Percentiles rank a stretch among this genome's conserved stretches.
phyloP scores from a whole-genome alignment of 1,140 invertebrate genomes.

The Littorina saxatilis region DNA sequence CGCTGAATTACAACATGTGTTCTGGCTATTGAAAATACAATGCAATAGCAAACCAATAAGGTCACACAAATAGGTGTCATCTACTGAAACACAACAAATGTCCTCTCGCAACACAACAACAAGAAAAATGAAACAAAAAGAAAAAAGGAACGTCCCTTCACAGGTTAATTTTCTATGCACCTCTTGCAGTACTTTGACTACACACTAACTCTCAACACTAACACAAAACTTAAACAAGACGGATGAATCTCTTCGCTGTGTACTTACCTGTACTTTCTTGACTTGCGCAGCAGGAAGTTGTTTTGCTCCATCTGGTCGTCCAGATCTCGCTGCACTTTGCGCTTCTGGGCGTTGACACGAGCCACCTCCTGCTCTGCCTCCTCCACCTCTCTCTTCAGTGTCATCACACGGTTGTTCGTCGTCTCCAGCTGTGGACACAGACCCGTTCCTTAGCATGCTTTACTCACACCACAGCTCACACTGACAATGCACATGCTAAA shows the following conservation, averaged over 20 bases:
- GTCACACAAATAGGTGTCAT: too few relatives aligned
- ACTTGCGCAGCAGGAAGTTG: constrained; percentile 69
- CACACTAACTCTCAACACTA: background rate
- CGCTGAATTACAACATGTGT: too few relatives aligned
- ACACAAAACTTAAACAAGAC: too few relatives aligned
- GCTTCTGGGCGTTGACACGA: constrained; percentile 92
- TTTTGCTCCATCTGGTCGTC: constrained; percentile 83
- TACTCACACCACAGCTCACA: too few relatives aligned
- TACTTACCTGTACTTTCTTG: constrained; percentile 69
- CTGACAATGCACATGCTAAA: too few relatives aligned
- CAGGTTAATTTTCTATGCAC: background rate
- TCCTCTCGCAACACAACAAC: too few relatives aligned
- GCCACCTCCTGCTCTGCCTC: constrained; percentile 97
- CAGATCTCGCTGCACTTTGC: constrained; percentile 95
- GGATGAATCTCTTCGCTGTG: too few relatives aligned
- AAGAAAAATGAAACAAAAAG: background rate
- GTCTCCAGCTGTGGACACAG: constrained; percentile 74
- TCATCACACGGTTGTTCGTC: constrained; percentile 91
- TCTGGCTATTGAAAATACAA: too few relatives aligned
- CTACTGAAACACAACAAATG: too few relatives aligned
- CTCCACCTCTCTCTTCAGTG: constrained; percentile 94
- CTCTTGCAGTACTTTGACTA: background rate
- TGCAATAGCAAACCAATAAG: too few relatives aligned
- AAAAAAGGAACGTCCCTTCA: background rate
- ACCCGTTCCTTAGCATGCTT: too few relatives aligned